A percentile compares a stretch with the other conserved stretches of the same genome.
Evolutionary conservation across 2,797 vertebrate species (phyloP).

Genomic region (Platyrinchus mystaceus): DNA sequence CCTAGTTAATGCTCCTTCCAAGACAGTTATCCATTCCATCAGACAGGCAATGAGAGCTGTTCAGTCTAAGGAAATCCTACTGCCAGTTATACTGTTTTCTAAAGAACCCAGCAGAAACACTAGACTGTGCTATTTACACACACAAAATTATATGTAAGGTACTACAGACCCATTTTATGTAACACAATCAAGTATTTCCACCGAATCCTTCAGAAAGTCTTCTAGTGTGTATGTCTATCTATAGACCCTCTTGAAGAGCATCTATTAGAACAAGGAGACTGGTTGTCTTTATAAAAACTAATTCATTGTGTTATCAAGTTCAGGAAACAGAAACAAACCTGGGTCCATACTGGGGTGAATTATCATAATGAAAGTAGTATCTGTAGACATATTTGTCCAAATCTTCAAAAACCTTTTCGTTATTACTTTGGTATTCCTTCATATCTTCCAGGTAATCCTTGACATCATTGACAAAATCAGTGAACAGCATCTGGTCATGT

Average conservation of each 20-base stretch:
- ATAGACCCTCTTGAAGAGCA: neutral
- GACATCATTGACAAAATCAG: conserved; percentile 91
- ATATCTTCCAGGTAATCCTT: conserved; percentile 89
- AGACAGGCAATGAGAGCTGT: neutral
- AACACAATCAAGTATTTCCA: neutral
- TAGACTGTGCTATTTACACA: neutral
- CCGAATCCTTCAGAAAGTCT: neutral
- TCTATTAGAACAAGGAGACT: neutral
- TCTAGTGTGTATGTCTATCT: neutral
- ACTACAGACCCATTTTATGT: neutral
- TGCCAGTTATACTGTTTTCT: neutral
- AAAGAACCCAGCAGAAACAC: neutral
- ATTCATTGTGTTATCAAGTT: conserved; percentile 42
- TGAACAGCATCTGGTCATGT: conserved; percentile 94
- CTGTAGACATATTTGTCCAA: conserved; percentile 89
- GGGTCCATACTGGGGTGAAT: conserved; percentile 79
- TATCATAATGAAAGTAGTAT: conserved; percentile 89
- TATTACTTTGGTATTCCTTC: conserved; percentile 82
- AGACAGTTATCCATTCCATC: neutral
- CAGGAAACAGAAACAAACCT: conserved; percentile 82
- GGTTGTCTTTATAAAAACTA: neutral
- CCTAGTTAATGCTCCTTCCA: neutral
- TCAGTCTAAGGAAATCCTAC: neutral
- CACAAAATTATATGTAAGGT: neutral
- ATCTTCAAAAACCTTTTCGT: conserved; percentile 83